Evolutionary conservation across 2,888 invertebrate genomes (phyloP), one percentile per base, ranked within the genome.

Genomic region (Diaphora mendica): DNA sequence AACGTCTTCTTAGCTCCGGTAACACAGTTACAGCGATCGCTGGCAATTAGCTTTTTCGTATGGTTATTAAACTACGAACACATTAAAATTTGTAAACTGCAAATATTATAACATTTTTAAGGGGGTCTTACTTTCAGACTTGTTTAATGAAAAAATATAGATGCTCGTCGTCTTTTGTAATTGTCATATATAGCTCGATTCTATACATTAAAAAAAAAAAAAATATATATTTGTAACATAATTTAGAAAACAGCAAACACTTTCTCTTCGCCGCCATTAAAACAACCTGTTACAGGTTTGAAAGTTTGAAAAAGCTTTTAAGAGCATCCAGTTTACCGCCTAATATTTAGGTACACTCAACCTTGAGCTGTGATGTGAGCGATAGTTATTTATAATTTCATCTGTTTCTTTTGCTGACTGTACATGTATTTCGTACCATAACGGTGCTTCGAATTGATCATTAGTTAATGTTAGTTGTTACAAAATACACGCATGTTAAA

Each of bases 11-110:
- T 42, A 17, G n/a, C 39, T 44, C 64, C n/a, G 51, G 9, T n/a
- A 71, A 66, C 73, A 71, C 44, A 74, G 76, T 51, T 62, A 70
- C 66, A 70, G 74, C 70, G 42, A 30, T 67, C 30, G 51, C 64
- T 48, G 42, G 35, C 55, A 65, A 33, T n/a, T n/a, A n/a, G 13
- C 13, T 64, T 65, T 76, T 78, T 70, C 74, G 71, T 65, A 7
- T 1, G 11, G 51, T 64, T 71, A 67, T 64, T 51, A 23, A n/a
- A 3, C 8, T 48, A n/a, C 20, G n/a, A 55, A 55, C 23, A 55
- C 51, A 55, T 20, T 17, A 17, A 35, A 35, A 3, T 44, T 15
- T 44, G 51, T 23, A 51, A 8, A 20, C 7, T 51, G 51, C 51
- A 23, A 51, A 51, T 51, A 51, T 23, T 51, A 51, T 20, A 23